These are phyloP conservation scores for Leptinotarsa defecta DNA, from an alignment of 1,140 invertebrate genomes.

Conservation along the genomic window DNA sequence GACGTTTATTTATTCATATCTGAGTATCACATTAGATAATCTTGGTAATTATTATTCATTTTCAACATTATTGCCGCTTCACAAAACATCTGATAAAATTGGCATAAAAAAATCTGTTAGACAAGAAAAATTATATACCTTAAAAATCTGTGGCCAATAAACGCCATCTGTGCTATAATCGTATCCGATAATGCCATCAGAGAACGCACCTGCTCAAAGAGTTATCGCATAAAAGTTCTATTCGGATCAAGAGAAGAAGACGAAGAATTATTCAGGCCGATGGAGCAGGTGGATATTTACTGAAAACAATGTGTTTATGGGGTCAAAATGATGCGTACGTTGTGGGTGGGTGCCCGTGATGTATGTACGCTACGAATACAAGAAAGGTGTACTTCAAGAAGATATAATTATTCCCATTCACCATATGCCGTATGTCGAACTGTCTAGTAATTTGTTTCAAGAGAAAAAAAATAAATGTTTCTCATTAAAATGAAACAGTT, in stretches of 20 bases:
- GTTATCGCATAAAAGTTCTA: slow-evolving; percentile 17
- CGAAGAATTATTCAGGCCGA: slow-evolving; percentile 24
- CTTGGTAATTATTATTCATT: too few relatives aligned
- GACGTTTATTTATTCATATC: too few relatives aligned
- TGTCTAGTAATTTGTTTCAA: not conserved
- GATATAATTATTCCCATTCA: slow-evolving; percentile 39
- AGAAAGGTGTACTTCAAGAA: slow-evolving; percentile 42
- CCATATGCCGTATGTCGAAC: slow-evolving; percentile 32
- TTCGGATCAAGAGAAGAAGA: slow-evolving; percentile 11
- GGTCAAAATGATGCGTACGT: slow-evolving; percentile 28
- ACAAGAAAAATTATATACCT: slow-evolving; percentile 35
- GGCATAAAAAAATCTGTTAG: slow-evolving; percentile 32
- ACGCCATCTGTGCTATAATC: slow-evolving; percentile 23
- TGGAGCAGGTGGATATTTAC: slow-evolving; percentile 36
- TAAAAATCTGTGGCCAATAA: slow-evolving; percentile 33
- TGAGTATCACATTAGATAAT: too few relatives aligned
- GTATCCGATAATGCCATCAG: slow-evolving; percentile 6
- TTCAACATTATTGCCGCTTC: not conserved
- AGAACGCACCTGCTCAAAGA: slow-evolving; percentile 22
- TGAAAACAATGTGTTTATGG: slow-evolving; percentile 39
- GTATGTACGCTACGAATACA: slow-evolving; percentile 24
- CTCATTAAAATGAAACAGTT: not conserved
- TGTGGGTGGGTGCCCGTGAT: slow-evolving; percentile 35
- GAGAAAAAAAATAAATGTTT: not conserved
- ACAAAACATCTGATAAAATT: slow-evolving; percentile 14